Conservation (phyloP, 2,888 invertebrate genomes). For the Neocrepidodera transversa region DNA sequence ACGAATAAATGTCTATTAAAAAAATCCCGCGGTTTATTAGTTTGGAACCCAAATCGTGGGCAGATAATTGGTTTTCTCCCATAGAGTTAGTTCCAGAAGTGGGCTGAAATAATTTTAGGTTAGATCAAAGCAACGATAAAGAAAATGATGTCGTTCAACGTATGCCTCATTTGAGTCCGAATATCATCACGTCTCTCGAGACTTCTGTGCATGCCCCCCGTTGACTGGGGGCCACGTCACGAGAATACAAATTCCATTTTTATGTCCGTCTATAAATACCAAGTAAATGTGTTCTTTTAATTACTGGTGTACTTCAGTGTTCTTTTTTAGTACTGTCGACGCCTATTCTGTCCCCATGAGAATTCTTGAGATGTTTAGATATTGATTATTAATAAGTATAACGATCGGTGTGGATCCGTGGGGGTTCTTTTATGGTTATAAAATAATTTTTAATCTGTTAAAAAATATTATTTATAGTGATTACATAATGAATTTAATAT, state of each 20-base stretch:
- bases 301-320: slow-evolving; percentile 51
- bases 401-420: too few species aligned
- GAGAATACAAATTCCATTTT: slow-evolving; percentile 54
- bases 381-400: too few species aligned
- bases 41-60: slow-evolving; percentile 8
- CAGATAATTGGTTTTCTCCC: slow-evolving; percentile 8
- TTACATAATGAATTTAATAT: too few species aligned
- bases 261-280: slow-evolving; percentile 49
- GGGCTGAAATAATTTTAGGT: slow-evolving; percentile 13
- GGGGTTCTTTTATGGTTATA: too few species aligned
- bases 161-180: slow-evolving; percentile 56
- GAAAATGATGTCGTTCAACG: slow-evolving; percentile 25
- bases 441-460: too few species aligned
- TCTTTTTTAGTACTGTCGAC: neutral
- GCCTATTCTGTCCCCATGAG: neutral
- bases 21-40: slow-evolving; percentile 5
- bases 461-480: too few species aligned
- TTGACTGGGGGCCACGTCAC: slow-evolving; percentile 48
- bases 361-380: neutral
- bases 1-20: slow-evolving; percentile 9
- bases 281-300: slow-evolving; percentile 55
- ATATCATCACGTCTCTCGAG: slow-evolving; percentile 57
- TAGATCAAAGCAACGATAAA: slow-evolving; percentile 12
- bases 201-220: slow-evolving; percentile 55
- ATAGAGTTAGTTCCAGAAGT: slow-evolving; percentile 5